Conservation (phyloP, 2,888 invertebrate species). For the Lomographa bimaculata region DNA sequence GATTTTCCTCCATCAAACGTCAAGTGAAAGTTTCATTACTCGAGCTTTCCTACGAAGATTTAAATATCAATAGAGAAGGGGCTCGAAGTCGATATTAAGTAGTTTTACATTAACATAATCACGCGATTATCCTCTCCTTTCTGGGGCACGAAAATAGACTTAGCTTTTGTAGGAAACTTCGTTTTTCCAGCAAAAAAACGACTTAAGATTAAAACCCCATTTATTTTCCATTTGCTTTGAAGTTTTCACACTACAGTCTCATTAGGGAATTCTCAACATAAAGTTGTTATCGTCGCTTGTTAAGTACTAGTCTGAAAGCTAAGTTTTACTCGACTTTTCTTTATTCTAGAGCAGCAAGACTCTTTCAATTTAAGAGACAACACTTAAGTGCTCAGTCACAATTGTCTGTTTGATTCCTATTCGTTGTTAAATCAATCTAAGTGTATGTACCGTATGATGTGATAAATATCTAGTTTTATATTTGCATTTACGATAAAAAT, state of each 20-base stretch:
- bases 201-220: constrained; percentile 28
- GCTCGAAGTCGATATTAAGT: constrained; percentile 38
- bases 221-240: constrained; percentile 22
- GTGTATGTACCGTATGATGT: no score
- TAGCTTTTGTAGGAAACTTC: constrained; percentile 16
- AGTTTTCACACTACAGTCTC: constrained; percentile 25
- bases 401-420: no score
- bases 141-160: constrained; percentile 20
- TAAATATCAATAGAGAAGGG: constrained; percentile 48
- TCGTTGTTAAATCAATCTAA: no score
- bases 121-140: constrained; percentile 42
- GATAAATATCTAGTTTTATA: no score
- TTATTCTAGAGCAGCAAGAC: constrained; percentile 6
- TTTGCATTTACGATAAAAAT: no score
- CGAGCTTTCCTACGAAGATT: constrained; percentile 35
- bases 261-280: constrained; percentile 23
- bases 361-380: constrained; percentile 10
- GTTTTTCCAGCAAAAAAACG: no score
- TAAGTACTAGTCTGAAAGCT: constrained; percentile 11
- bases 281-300: constrained; percentile 16
- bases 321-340: constrained; percentile 12
- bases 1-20: no score
- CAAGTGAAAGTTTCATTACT: no score
- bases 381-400: constrained; percentile 9
- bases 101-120: constrained; percentile 57